phyloP scores from a whole-genome alignment of 2,113 vertebrate genomes.

The Micronycteris hirsuta region DNA sequence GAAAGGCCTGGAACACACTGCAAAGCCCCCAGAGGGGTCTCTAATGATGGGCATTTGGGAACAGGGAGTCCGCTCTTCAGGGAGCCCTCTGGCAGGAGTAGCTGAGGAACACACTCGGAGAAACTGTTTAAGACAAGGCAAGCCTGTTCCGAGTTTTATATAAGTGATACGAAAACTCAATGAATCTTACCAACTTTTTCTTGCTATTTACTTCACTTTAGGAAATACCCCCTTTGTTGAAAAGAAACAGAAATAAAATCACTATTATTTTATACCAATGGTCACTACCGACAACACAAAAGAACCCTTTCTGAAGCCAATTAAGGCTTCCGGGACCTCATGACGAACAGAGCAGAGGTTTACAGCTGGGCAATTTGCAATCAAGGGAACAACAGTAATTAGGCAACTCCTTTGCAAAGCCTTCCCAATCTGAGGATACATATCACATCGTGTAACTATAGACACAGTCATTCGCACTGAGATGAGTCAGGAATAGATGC shows the following conservation, averaged over 20 bases:
- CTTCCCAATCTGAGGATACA: background rate
- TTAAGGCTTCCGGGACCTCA: background rate
- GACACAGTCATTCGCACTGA: background rate
- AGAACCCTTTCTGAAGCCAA: background rate
- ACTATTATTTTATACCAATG: background rate
- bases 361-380: background rate
- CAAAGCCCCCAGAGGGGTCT: background rate
- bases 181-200: background rate
- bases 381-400: background rate
- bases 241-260: slow-evolving; percentile 13
- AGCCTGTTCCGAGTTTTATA: background rate
- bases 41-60: background rate
- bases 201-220: slow-evolving; percentile 10
- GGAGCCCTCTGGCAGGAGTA: background rate
- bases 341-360: background rate
- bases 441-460: background rate
- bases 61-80: background rate
- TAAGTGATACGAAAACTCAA: background rate
- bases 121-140: background rate
- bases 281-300: background rate
- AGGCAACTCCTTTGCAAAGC: background rate
- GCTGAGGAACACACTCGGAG: background rate
- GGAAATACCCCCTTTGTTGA: background rate
- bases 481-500: background rate
- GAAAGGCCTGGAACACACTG: background rate